Conservation (phyloP, 2,888 invertebrate genomes). For the Troglohyphantes excavatus region DNA sequence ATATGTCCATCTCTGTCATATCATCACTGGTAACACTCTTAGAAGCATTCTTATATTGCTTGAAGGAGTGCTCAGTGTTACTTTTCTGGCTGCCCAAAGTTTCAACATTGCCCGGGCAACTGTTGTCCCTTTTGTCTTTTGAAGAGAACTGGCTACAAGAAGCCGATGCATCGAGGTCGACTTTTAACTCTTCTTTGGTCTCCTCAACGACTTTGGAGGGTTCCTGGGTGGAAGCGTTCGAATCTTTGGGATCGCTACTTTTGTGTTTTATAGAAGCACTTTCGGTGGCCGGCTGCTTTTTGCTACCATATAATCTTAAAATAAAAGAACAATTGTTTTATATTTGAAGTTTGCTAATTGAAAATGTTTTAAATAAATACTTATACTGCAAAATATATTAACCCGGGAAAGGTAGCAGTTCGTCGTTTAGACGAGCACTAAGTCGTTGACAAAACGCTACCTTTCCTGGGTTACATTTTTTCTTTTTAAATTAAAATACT, state of each 20-base stretch:
- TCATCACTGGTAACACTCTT: constrained; percentile 67
- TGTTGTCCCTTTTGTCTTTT: constrained; percentile 73
- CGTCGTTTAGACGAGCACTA: too few relatives aligned
- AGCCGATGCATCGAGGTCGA: not conserved
- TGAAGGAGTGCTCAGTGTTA: constrained; percentile 38
- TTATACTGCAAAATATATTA: too few relatives aligned
- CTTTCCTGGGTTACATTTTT: too few relatives aligned
- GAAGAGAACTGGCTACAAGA: constrained; percentile 53
- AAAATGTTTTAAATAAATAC: too few relatives aligned
- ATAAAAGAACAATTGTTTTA: not conserved
- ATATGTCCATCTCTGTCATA: constrained; percentile 35
- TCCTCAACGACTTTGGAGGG: not conserved
- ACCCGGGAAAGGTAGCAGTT: too few relatives aligned
- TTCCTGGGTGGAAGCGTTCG: not conserved
- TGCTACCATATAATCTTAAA: constrained; percentile 53
- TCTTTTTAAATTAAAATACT: too few relatives aligned
- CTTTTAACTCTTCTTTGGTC: not conserved
- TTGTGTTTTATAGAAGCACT: constrained; percentile 24
- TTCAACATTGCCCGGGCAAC: constrained; percentile 76
- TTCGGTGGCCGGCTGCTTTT: constrained; percentile 33
- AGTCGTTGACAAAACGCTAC: too few relatives aligned
- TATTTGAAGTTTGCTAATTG: too few relatives aligned
- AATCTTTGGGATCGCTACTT: constrained; percentile 19
- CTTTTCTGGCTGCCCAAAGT: constrained; percentile 54
- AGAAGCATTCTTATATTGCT: constrained; percentile 35